Base-by-base conservation (phyloP, 2,113 vertebrate genomes). In the Pluvialis apricaria region DNA sequence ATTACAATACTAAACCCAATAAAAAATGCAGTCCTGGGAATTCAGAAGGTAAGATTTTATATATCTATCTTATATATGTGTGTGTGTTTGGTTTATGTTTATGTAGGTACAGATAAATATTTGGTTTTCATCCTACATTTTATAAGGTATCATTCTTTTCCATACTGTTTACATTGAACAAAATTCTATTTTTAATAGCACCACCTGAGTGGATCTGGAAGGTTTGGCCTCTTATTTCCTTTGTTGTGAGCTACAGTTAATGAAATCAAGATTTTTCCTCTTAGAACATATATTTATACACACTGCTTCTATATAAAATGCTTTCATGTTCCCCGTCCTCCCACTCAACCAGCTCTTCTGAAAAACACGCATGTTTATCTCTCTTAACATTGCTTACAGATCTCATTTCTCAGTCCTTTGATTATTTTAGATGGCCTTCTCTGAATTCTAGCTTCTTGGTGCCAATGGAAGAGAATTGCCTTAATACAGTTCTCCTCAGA, bases 371-470 rank as follows among this genome's bases (percentile, higher is more conserved):
- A 55, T 91, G 83, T 95, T 97, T 94, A 91, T 94, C 79, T 92
- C 61, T 94, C 76, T 86, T 93, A 96, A 86, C 78, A 70, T 92
- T 96, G 84, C 86, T 95, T 94, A 96, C 82, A 95, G 82, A 90
- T 91, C 75, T 88, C 90, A 92, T 97, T 95, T 95, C 71, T 94
- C 72, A 95, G 42, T 77, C 47, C 92, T 95, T 92, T 97, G 84
- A 94, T 97, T 97, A 92, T 96, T 97, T 97, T 60, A 81, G 91
- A 96, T 96, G 96, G 51, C 70, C 90, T 80, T 97, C 95, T 76
- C 95, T 94, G 81, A 77, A 96, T 94, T 94, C 62, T 69, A 32
- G 91, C 81, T 97, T 96, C 91, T 82, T 92, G 95, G 85, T 97
- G 95, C 90, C 84, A 95, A 1, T 83, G 78, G 84, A 81, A 96